Evolutionary conservation across 1,140 invertebrate species (phyloP), one percentile per base, ranked within the genome.

Genomic region (Scaptomyza graminum): DNA sequence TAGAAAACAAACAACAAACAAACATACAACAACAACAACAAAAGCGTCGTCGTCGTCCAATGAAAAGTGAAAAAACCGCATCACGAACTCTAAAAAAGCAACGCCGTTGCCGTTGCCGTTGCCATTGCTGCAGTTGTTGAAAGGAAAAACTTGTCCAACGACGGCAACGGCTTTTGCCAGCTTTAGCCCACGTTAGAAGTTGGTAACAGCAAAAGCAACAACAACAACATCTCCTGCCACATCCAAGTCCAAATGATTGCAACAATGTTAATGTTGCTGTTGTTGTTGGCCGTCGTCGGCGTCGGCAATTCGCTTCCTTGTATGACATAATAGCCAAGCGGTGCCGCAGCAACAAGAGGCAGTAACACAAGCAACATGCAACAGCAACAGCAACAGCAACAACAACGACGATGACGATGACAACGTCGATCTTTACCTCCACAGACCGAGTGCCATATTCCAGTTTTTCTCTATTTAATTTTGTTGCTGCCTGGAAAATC

Each of bases 401-500:
- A 73, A 25, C 47, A 59, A n/a, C 50, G 56, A 39, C 66, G 50
- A 65, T 60, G 41, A 55, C 70, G 39, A 70, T 64, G 67, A 81
- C 80, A 75, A 65, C 62, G 82, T 47, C 81, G 82, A 84, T 84
- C 82, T 84, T 84, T 87, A 87, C 81, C 81, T 85, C 77, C 59
- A 87, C 64, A 77, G 31, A 63, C 69, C 63, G 67, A 81, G 81
- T 85, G 81, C 81, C 81, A 85, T 78, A 87, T 85, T 85, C 82
- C 82, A 87, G 82, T 85, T 85, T 77, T 47, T 64, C 49, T 46
- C 16, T 25, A 12, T 41, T 57, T 67, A 56, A 61, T 66, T 44
- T 55, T 16, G 13, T 46, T 62, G 7, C 66, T 46, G 66, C 49
- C 66, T 84, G 79, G 72, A 83, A 83, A 83, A 84, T 79, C 80